Evolutionary conservation across 2,888 invertebrate species (phyloP).

Genomic region (Drosophila eohydei): DNA sequence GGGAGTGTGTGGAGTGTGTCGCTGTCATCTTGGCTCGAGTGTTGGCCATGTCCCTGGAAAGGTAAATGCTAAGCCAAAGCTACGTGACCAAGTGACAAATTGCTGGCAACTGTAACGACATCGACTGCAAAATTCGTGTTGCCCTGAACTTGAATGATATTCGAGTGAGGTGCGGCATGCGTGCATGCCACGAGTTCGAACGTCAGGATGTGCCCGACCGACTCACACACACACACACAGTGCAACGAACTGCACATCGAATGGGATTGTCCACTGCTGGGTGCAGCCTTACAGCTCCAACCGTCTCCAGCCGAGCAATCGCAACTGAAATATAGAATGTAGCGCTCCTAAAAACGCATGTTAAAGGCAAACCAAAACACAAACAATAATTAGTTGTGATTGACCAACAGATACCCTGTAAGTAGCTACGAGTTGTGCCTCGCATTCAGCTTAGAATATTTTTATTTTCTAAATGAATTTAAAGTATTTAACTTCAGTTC

Average conservation of each 20-base stretch:
- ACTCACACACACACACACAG: slow-evolving; percentile 14
- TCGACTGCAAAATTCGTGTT: slow-evolving; percentile 60
- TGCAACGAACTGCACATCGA: slow-evolving; percentile 67
- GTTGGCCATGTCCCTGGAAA: slow-evolving; percentile 25
- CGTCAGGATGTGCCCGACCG: slow-evolving; percentile 27
- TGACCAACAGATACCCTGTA: slow-evolving; percentile 6
- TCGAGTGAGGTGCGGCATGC: slow-evolving; percentile 45
- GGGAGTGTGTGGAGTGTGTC: slow-evolving; percentile 27
- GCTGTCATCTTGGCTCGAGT: slow-evolving; percentile 30
- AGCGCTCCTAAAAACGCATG: slow-evolving; percentile 20
- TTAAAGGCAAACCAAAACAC: not conserved
- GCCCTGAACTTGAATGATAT: slow-evolving; percentile 70
- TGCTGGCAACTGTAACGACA: slow-evolving; percentile 46
- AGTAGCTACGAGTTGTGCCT: too few relatives aligned
- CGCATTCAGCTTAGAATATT: too few relatives aligned
- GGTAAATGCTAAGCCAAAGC: slow-evolving; percentile 26
- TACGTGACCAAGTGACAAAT: slow-evolving; percentile 80
- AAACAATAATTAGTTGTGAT: not conserved
- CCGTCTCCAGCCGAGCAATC: not conserved
- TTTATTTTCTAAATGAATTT: too few relatives aligned
- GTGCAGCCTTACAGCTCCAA: slow-evolving; percentile 10
- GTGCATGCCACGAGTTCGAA: slow-evolving; percentile 17
- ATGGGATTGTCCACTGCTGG: slow-evolving; percentile 17
- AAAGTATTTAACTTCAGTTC: too few relatives aligned
- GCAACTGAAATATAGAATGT: slow-evolving; percentile 23